Evolutionary conservation across 2,888 invertebrate species (phyloP), one percentile per base, ranked within the genome.

Genomic region (Drosophila kambysellisi): DNA sequence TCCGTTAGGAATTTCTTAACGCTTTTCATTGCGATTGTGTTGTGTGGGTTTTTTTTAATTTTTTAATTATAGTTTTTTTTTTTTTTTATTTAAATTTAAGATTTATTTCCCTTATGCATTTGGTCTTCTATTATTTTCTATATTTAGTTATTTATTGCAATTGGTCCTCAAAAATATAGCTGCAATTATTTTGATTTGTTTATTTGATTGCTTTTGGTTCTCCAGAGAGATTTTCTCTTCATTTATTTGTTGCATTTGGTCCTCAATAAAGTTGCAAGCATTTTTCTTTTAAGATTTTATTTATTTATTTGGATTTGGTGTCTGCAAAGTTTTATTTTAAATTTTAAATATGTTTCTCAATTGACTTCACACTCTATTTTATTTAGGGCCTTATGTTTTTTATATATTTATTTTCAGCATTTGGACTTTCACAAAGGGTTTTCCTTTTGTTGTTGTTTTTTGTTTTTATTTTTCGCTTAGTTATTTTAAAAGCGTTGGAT

Each of bases 1-100:
- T 93, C 93, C 76, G 90, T 91, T 62, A 93, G 91, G 79, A 93
- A 93, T 79, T 93, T 92, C 79, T 91, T 92, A 15, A 93, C 93
- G 82, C 93, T 92, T 76, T 92, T 93, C 93, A 93, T 93, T 52
- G 29, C 54, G 17, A 6, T 37, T 29, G n/a, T n/a, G 8, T 12
- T 54, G 2, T 73, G 62, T 11, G 25, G 25, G 25, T 29, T 60
- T 30, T 60, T 48, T 53, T 33, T 54, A 48, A 66, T 20, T 12
- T 52, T 60, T 68, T 30, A 25, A 58, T 51, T 29, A 3, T 30
- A 51, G 25, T 25, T 25, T 30, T 32, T 11, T 9, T 30, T 32
- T 11, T 9, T 54, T 30, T 52, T 64, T 17, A 56, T 51, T 57
- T 46, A 59, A 50, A 63, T 29, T 25, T 46, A 25, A 25, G 15